A percentile compares a stretch with the other conserved stretches of the same genome.
Evolutionary conservation across 1,140 invertebrate species (phyloP).

Genomic region (Melitaea cinxia): DNA sequence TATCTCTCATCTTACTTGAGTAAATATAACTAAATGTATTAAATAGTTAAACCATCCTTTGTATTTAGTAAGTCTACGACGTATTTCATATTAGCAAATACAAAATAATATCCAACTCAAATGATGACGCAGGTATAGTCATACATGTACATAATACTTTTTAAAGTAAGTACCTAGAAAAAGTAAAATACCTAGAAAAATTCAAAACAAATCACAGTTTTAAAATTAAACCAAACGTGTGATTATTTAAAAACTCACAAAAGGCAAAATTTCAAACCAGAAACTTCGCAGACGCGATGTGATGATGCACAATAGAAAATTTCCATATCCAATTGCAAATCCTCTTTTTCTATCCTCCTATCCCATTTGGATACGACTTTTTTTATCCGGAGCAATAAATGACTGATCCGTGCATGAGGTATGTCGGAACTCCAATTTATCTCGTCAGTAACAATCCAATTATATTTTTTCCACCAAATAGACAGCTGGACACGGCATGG

Average conservation of each 20-base stretch:
- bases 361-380: conserved; percentile 35
- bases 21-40: neutral
- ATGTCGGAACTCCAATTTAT: conserved; percentile 59
- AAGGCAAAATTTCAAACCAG: neutral
- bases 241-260: too few relatives aligned
- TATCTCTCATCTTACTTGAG: neutral
- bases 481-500: conserved; percentile 46
- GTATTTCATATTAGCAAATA: too few relatives aligned
- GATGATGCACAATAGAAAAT: conserved; percentile 34
- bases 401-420: conserved; percentile 48
- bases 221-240: too few relatives aligned
- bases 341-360: conserved; percentile 25
- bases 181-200: too few relatives aligned
- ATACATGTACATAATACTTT: too few relatives aligned
- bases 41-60: too few relatives aligned
- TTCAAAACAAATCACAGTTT: too few relatives aligned
- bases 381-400: conserved; percentile 46
- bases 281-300: neutral
- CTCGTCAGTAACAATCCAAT: conserved; percentile 68
- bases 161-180: too few relatives aligned
- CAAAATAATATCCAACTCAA: too few relatives aligned
- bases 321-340: conserved; percentile 38
- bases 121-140: too few relatives aligned
- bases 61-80: too few relatives aligned
- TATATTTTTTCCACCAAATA: conserved; percentile 67